A percentile compares a stretch with the other conserved stretches of the same genome.
Evolutionary conservation across 1,140 invertebrate genomes (phyloP).

Genomic region (Papilio polyxenes): DNA sequence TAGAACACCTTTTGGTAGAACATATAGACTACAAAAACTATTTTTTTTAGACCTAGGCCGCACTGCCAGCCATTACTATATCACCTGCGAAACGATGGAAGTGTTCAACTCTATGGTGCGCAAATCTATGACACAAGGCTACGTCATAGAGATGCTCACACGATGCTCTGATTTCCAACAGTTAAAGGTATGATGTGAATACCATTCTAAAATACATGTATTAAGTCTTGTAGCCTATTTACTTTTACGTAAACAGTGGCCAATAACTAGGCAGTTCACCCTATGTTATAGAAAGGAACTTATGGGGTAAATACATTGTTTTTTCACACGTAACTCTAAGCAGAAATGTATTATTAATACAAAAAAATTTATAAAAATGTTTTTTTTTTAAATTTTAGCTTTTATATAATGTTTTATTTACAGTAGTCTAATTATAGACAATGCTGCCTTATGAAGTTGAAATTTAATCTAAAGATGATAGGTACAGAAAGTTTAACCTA

Average conservation of each 20-base stretch:
- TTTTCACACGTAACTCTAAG: too few species aligned
- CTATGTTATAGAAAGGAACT: background rate
- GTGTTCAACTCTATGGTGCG: conserved; percentile 91
- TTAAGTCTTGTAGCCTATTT: background rate
- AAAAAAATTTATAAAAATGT: too few species aligned
- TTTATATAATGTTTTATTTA: too few species aligned
- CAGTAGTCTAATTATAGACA: too few species aligned
- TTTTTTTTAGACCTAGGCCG: conserved; percentile 90
- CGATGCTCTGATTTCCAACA: conserved; percentile 97
- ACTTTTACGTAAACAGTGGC: background rate
- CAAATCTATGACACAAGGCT: conserved; percentile 91
- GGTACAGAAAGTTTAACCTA: too few species aligned
- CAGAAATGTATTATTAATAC: too few species aligned
- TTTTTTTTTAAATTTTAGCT: too few species aligned
- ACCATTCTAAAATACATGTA: background rate
- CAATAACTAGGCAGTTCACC: background rate
- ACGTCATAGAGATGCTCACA: conserved; percentile 94
- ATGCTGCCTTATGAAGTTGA: too few species aligned
- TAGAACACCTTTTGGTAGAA: too few species aligned
- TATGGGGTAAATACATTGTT: too few species aligned
- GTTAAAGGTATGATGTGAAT: conserved; percentile 28
- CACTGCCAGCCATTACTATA: conserved; percentile 98
- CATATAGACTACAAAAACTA: too few species aligned
- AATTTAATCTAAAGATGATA: too few species aligned
- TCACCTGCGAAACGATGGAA: conserved; percentile 98